Evolutionary conservation across 2,113 vertebrate genomes (phyloP), one percentile per base, ranked within the genome.

Genomic region (Hepsetus odoe): DNA sequence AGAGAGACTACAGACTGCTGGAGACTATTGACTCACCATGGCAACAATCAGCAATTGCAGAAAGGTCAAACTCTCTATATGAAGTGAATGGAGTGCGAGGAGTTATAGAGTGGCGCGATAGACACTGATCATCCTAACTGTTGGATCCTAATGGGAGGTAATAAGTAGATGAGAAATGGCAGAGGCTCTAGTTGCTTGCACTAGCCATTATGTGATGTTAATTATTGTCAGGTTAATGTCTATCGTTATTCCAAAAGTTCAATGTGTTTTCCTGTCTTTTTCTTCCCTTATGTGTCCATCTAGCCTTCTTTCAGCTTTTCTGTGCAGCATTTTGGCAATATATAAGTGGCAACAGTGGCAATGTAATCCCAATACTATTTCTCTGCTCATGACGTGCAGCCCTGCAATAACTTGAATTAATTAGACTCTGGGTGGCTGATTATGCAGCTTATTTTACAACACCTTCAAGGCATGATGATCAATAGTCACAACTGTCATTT

Each of bases 11-110:
- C 56, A 69, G 58, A 46, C 74, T 32, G 35, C 74, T 20, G 55
- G 58, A 69, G 72, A 70, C 68, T 70, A 82, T 66, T 79, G 83
- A 87, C 80, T 80, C 33, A 81, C 77, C 18, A 76, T 74, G 5
- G 83, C 72, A 80, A 73, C 86, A 67, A 51, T 64, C 77, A 49
- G 81, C 61, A 44, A 76, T n/a, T 13, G 35, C 49, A 1, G 51
- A 86, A 89, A 89, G 86, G 86, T 89, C 85, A 89, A 64, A 75
- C 58, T 75, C 67, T 68, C 68, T 53, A 66, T 74, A 85, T 85
- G 70, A 84, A 84, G 80, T 72, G 73, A 70, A 76, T 32, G 55
- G 76, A 24, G 33, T 3, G 40, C 24, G 66, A 53, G 44, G 61
- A 80, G 83, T 82, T 58, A 80, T 24, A 62, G 75, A 74, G 72